Base-by-base conservation (phyloP, 1,140 invertebrate species). In the Drosophila rufa region DNA sequence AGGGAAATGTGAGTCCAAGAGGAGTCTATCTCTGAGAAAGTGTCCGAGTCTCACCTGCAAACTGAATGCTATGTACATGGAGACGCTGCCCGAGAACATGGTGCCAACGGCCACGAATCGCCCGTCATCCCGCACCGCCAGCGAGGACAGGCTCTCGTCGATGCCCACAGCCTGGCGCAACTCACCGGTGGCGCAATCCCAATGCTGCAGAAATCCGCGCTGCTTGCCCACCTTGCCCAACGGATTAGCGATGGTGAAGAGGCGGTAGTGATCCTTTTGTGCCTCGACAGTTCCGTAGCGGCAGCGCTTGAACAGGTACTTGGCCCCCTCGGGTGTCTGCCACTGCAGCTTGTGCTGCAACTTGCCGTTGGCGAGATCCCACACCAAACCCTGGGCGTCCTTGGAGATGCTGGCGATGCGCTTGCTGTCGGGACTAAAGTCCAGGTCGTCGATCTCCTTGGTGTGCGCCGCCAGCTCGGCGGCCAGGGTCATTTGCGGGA, bases 41-140 rank as follows among this genome's bases (percentile, higher is more conserved):
- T 33, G 22, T 25, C 22, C 22, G 22, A 9, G 4, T 0, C 67
- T 85, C 91, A 98, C 97, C 95, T 97, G 96, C 86, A 99, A 94
- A 94, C 97, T 99, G 93, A 98, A 99, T 36, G 97, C 96, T 60
- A 98, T 95, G 86, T 97, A 98, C 80, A 99, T 97, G 64, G 97
- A 95, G 8, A 99, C 96, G 90, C 96, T 97, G 50, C 98, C 98
- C 62, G 96, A 96, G 80, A 97, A 97, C 96, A 99, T 98, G 25
- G 97, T 98, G 7, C 98, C 98, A 15, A 98, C 95, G 66, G 97
- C 98, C 3, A 99, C 94, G 93, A 97, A 99, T 80, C 96, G 94
- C 1, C 98, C 98, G 94, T 99, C 97, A 87, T 97, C 96, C 66
- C 98, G 95, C 8, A 99, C 96, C 14, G 97, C 96, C 61, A 99